Conservation (phyloP, 2,113 vertebrate species). For the Ginglymostoma cirratum region DNA sequence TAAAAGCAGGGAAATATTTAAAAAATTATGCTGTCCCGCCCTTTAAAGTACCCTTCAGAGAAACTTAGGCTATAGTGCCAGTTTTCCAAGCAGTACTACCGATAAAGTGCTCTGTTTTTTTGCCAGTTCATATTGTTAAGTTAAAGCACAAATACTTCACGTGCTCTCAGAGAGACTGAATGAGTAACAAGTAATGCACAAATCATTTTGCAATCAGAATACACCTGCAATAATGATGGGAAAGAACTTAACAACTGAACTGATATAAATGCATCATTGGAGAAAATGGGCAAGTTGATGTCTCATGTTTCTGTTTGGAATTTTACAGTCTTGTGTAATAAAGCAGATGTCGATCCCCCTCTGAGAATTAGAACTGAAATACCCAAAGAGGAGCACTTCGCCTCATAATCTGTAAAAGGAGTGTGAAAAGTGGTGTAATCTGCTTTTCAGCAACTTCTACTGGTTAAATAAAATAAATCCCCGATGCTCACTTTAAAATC, state of each 20-base stretch:
- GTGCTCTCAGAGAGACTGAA: background rate
- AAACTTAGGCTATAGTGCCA: background rate
- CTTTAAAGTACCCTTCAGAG: background rate
- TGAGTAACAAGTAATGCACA: background rate
- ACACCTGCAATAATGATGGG: background rate
- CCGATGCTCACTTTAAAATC: too few species aligned
- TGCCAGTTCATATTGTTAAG: background rate
- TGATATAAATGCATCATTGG: background rate
- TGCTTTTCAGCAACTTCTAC: too few species aligned
- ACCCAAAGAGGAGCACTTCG: too few species aligned
- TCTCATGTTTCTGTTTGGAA: background rate
- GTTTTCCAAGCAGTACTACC: background rate
- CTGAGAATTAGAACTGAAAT: too few species aligned
- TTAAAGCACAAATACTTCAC: background rate
- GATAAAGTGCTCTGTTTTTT: background rate
- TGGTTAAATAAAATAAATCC: too few species aligned
- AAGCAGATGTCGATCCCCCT: too few species aligned
- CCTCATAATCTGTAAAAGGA: too few species aligned
- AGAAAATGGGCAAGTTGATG: background rate
- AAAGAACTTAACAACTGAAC: background rate
- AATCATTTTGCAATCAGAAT: background rate
- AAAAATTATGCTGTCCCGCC: background rate
- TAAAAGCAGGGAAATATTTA: background rate
- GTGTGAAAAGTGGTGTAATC: too few species aligned
- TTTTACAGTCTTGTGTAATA: background rate